Evolutionary conservation across 1,140 invertebrate species (phyloP), one percentile per base, ranked within the genome.

Genomic region (Drosophila bocqueti): DNA sequence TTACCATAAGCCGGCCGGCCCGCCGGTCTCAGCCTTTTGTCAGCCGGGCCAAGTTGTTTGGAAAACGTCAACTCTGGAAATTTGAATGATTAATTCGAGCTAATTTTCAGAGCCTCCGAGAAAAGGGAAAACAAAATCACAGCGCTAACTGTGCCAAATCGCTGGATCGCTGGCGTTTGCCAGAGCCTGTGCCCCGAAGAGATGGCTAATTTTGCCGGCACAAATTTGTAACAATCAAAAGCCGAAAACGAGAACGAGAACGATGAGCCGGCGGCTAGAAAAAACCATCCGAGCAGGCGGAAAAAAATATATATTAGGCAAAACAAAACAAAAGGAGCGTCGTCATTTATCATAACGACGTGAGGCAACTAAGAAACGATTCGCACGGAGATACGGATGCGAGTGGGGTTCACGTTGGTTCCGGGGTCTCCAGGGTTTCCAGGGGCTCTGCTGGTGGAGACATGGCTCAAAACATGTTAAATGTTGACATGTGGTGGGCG

Each of bases 301-400:
- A 49, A 59, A 62, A 71, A 81, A 81, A 67, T 69, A 62, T 54
- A 83, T 85, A 81, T 79, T 84, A 87, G 80, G 62, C 74, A 78
- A 81, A 89, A 78, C 60, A 75, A 75, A 68, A 52, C 60, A 75
- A 71, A 65, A 62, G 83, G 61, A 71, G 84, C 81, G 89, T 89
- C 81, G 89, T 89, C 85, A 89, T 89, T 89, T 89, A 89, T 89
- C 84, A 89, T 89, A 89, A 89, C 84, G 85, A 90, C 74, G 85
- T 89, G 84, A 78, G 84, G 66, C 75, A 82, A 67, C 72, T 81
- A 64, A 66, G 62, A 54, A 80, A 59, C 71, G 68, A 80, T 66
- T 73, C 71, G 69, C 73, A 71, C 60, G 72, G 46, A 83, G 75
- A 69, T 79, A 82, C 69, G 61, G 59, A 50, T 76, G 75, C 62